phyloP scores from a whole-genome alignment of 2,113 vertebrate species.

The Istiophorus platypterus region DNA sequence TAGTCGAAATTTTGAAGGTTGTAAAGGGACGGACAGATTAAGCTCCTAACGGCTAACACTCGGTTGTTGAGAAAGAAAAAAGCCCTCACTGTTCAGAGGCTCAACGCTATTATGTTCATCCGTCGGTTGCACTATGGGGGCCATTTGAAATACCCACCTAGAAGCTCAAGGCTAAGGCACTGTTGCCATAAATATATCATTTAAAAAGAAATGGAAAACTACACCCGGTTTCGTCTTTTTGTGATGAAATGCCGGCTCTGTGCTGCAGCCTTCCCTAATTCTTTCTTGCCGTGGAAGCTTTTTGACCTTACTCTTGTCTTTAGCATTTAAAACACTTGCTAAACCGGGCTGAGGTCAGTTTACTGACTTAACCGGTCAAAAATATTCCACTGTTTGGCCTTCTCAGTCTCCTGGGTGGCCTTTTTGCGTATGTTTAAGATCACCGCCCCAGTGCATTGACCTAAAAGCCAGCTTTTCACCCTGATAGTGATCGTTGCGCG shows the following conservation, averaged over 20 bases:
- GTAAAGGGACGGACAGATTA: not conserved
- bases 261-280: not conserved
- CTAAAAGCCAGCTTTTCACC: conserved; percentile 1
- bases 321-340: not conserved
- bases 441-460: not conserved
- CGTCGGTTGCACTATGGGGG: not conserved
- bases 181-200: not conserved
- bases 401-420: not conserved
- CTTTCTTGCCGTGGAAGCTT: not conserved
- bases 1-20: not conserved
- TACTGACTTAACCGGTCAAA: not conserved
- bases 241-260: no score
- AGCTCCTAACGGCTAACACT: not conserved
- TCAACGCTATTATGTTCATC: not conserved
- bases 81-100: not conserved
- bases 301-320: not conserved
- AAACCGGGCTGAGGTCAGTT: not conserved
- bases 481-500: not conserved
- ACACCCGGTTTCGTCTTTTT: not conserved
- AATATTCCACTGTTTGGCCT: not conserved
- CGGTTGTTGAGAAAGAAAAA: not conserved
- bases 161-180: not conserved
- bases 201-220: no score
- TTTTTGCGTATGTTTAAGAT: not conserved
- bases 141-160: not conserved